phyloP scores from a whole-genome alignment of 2,113 vertebrate genomes.

The Archocentrus centrarchus region DNA sequence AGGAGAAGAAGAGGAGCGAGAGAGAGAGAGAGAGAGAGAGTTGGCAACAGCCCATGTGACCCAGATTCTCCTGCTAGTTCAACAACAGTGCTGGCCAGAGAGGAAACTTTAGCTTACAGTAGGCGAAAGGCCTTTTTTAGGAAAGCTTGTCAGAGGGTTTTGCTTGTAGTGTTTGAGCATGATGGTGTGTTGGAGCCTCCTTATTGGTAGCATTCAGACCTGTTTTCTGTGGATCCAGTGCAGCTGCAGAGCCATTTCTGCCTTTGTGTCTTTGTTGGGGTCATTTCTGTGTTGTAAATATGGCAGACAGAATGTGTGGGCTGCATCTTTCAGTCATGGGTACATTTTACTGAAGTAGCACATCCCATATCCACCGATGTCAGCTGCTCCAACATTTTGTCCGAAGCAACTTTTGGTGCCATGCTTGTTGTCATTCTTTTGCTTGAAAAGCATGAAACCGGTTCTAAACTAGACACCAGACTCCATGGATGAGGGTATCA shows the following conservation, averaged over 20 bases:
- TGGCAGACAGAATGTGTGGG: no score
- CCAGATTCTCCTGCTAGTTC: conserved; percentile 55
- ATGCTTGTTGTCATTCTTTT: neutral
- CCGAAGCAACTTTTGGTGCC: neutral
- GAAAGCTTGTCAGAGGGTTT: neutral
- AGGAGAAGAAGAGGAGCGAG: neutral
- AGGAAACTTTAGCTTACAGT: conserved; percentile 48
- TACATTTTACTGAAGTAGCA: neutral
- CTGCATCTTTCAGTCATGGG: neutral
- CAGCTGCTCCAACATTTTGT: no score
- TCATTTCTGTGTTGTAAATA: neutral
- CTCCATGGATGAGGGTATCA: neutral
- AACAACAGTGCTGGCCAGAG: neutral
- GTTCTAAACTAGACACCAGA: neutral
- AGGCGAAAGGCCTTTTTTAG: neutral
- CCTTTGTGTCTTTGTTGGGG: neutral
- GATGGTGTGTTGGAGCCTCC: neutral
- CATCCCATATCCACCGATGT: neutral
- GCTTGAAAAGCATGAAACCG: neutral
- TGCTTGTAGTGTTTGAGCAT: neutral
- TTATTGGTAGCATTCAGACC: neutral
- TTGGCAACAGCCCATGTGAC: conserved; percentile 60
- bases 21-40: neutral
- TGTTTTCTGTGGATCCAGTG: neutral
- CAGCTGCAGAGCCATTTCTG: neutral